phyloP scores from a whole-genome alignment of 2,113 vertebrate species.

The Perca schrenkii region DNA sequence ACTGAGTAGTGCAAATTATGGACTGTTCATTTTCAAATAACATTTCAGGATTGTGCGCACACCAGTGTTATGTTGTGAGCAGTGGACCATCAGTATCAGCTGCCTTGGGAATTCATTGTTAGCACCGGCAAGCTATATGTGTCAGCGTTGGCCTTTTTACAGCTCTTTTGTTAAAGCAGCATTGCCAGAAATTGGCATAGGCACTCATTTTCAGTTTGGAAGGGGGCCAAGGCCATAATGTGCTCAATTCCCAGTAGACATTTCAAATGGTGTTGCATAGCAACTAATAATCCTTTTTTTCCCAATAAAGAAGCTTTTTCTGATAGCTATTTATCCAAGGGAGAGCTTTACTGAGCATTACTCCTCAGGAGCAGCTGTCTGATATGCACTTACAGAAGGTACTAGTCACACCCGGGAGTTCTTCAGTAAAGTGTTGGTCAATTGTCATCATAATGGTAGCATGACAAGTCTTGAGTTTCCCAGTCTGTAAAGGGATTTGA shows the following conservation, averaged over 20 bases:
- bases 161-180: background rate
- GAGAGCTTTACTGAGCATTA: background rate
- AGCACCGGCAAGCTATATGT: background rate
- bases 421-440: background rate
- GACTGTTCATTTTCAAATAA: slow-evolving; percentile 4
- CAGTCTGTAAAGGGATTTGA: background rate
- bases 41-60: background rate
- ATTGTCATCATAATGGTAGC: background rate
- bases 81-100: slow-evolving; percentile 1
- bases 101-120: slow-evolving; percentile 7
- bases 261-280: slow-evolving; percentile 36
- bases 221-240: slow-evolving; percentile 25
- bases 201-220: slow-evolving; percentile 30
- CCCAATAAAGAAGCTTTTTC: slow-evolving; percentile 15
- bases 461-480: background rate
- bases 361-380: background rate
- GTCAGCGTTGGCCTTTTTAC: slow-evolving; percentile 1
- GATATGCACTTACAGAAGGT: background rate
- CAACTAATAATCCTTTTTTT: slow-evolving; percentile 43
- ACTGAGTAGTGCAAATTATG: background rate
- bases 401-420: background rate
- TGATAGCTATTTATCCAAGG: slow-evolving; percentile 1
- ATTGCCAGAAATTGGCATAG: slow-evolving; percentile 27
- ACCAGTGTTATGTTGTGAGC: background rate
- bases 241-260: slow-evolving; percentile 20